A percentile compares a stretch with the other conserved stretches of the same genome.
Conservation (phyloP, 2,797 vertebrate genomes). For the Phylloscopus collybita region DNA sequence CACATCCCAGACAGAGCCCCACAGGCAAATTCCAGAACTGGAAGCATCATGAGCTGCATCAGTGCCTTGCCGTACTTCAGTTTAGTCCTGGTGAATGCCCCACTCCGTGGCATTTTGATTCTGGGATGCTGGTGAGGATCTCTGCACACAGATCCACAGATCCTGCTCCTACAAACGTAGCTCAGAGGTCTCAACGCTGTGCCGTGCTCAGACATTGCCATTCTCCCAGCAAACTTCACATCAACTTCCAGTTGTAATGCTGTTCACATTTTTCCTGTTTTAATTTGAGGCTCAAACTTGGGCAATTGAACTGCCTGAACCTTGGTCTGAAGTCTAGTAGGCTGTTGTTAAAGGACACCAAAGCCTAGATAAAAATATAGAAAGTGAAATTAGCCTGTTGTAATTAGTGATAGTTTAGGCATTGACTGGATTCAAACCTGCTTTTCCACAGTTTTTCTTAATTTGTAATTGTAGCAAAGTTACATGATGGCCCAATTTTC, state of each 20-base stretch:
- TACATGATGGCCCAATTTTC: background rate
- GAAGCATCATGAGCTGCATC: background rate
- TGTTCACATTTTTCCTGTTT: background rate
- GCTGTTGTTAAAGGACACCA: background rate
- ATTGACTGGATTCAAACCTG: background rate
- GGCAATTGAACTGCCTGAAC: background rate
- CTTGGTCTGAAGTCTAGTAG: background rate
- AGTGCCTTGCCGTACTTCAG: no score
- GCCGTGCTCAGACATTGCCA: background rate
- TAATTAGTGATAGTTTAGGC: background rate
- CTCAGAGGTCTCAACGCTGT: background rate
- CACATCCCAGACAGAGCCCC: background rate
- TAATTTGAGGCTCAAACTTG: background rate
- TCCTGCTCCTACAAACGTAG: background rate
- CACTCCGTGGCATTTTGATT: rapidly evolving
- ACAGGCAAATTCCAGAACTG: background rate
- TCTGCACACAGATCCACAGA: background rate
- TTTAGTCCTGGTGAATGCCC: background rate
- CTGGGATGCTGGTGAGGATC: background rate
- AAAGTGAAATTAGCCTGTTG: background rate
- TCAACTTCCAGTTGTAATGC: background rate
- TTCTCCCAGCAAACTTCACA: background rate
- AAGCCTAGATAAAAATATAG: background rate
- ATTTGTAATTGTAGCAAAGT: background rate
- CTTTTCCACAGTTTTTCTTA: background rate